These are phyloP conservation scores for Toxotes jaculatrix DNA, from an alignment of 2,113 vertebrate species.

Conservation along the genomic window DNA sequence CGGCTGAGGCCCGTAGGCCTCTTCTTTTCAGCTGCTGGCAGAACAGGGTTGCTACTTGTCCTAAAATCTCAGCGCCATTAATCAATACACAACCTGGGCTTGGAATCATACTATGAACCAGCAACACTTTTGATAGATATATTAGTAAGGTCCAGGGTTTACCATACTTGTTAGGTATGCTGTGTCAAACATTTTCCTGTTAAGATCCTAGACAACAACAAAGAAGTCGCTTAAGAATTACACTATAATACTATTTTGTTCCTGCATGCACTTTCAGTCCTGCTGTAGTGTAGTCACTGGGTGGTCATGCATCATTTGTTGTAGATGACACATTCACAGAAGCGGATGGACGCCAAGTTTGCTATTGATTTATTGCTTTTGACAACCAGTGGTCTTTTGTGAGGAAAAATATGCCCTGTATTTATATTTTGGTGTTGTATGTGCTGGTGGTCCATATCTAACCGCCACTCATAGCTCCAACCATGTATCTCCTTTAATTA, in stretches of 20 bases:
- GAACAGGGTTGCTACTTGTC: slow-evolving; percentile 58
- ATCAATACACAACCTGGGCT: slow-evolving; percentile 54
- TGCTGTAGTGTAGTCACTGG: slow-evolving; percentile 17
- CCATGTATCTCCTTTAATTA: slow-evolving; percentile 37
- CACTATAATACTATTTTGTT: background rate
- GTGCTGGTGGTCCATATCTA: slow-evolving; percentile 35
- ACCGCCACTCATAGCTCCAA: background rate
- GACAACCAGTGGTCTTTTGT: slow-evolving; percentile 32
- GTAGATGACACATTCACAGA: slow-evolving; percentile 57
- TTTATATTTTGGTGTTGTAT: slow-evolving; percentile 48
- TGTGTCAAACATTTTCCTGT: background rate
- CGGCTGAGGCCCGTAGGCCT: slow-evolving; percentile 53
- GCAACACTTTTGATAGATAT: slow-evolving; percentile 9
- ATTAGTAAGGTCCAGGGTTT: slow-evolving; percentile 13
- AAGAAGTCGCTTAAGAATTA: slow-evolving; percentile 4
- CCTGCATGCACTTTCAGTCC: slow-evolving; percentile 15
- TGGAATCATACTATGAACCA: slow-evolving; percentile 18
- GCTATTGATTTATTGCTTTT: slow-evolving; percentile 53
- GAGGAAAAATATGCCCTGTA: slow-evolving; percentile 33
- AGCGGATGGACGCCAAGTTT: slow-evolving; percentile 36
- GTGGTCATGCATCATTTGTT: slow-evolving; percentile 53
- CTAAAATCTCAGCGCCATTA: slow-evolving; percentile 43
- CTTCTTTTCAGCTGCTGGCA: slow-evolving; percentile 59
- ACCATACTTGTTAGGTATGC: background rate
- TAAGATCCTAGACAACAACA: background rate